Evolutionary conservation across 2,797 vertebrate species (phyloP).

Genomic region (Peromyscus melanophrys): DNA sequence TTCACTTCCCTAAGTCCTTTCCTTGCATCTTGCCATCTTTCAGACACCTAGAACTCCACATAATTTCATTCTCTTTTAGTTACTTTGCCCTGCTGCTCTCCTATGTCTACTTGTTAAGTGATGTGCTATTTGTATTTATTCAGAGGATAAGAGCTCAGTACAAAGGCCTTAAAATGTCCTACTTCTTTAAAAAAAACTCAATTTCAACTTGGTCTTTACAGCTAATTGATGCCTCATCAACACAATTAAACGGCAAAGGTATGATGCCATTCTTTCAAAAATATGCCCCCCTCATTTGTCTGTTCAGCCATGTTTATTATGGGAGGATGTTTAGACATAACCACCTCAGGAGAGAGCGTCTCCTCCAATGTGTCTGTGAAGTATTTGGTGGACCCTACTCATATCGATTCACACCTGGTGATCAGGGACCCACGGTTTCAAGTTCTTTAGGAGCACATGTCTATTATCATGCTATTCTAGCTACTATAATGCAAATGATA

Average conservation of each 20-base stretch:
- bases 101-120: not conserved
- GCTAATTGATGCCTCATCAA: not conserved
- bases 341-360: not conserved
- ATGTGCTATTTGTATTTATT: not conserved
- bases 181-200: not conserved
- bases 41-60: not conserved
- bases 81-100: not conserved
- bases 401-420: not conserved
- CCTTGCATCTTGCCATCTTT: not conserved
- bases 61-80: not conserved
- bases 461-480: not conserved
- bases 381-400: not conserved
- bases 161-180: not conserved
- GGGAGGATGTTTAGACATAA: not conserved
- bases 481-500: not conserved
- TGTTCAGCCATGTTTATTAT: not conserved
- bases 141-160: constrained; percentile 9
- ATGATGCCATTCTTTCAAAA: not conserved
- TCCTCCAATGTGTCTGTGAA: not conserved
- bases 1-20: not conserved
- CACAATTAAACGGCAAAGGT: not conserved
- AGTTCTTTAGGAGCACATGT: not conserved
- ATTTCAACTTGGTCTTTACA: not conserved
- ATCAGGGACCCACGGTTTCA: not conserved
- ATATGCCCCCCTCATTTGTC: not conserved